Percentiles rank a stretch among this genome's conserved stretches.
These are phyloP conservation scores for Ostrea edulis DNA, from an alignment of 1,140 invertebrate genomes.

Conservation along the genomic window DNA sequence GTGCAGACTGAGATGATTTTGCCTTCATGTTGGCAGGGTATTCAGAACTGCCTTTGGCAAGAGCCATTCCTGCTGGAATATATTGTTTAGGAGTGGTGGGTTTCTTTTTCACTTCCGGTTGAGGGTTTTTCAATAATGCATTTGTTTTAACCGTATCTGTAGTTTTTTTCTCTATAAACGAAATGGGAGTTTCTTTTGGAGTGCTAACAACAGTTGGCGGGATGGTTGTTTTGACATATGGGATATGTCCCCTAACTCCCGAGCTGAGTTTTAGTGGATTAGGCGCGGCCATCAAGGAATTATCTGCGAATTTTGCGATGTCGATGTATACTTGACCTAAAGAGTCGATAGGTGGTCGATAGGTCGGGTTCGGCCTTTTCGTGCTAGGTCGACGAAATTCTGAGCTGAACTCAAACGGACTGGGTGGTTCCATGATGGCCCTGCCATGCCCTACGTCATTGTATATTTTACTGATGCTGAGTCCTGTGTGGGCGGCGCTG, in stretches of 20 bases:
- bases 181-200: neutral
- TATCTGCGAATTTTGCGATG: neutral
- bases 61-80: constrained; percentile 5
- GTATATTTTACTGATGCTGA: constrained; percentile 14
- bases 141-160: neutral
- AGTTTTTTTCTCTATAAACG: neutral
- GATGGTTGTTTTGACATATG: neutral
- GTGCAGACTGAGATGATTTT: neutral
- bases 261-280: neutral
- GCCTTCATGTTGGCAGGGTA: neutral
- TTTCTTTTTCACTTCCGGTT: neutral
- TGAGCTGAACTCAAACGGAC: neutral
- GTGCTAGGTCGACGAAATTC: neutral
- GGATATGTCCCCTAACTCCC: neutral
- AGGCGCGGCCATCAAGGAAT: neutral
- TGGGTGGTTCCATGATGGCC: neutral
- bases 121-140: neutral
- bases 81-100: neutral
- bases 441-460: neutral
- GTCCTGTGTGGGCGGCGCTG: neutral
- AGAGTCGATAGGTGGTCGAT: neutral
- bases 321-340: constrained; percentile 4
- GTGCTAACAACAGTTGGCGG: neutral
- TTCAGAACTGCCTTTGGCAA: neutral
- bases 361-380: neutral